Conservation (phyloP, 2,797 vertebrate species). For the Jordanella pulchra region DNA sequence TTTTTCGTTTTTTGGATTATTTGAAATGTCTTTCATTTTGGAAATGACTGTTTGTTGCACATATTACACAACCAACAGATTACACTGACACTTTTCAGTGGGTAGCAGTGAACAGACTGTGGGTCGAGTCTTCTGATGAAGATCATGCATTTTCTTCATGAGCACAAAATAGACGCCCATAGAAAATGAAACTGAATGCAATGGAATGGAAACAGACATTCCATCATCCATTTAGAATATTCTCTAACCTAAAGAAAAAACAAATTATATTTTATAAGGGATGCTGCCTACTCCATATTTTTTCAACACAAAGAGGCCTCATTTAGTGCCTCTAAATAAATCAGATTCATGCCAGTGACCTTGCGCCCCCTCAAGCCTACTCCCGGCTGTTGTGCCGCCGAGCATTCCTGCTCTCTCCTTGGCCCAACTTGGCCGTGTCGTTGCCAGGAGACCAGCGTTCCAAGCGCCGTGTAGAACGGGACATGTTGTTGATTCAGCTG, state of each 20-base stretch:
- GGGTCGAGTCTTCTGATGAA: not conserved
- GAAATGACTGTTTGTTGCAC: slow-evolving; percentile 12
- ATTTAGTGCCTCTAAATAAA: slow-evolving; percentile 24
- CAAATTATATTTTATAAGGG: slow-evolving; percentile 8
- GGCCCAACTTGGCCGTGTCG: slow-evolving; percentile 58
- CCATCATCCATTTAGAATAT: not conserved
- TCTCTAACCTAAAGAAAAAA: slow-evolving; percentile 24
- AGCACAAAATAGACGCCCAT: not conserved
- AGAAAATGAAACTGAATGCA: not conserved
- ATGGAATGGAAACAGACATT: not conserved
- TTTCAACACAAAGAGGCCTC: slow-evolving; percentile 49
- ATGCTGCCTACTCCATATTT: not conserved
- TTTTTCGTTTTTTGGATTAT: no score
- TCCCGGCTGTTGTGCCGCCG: slow-evolving; percentile 32
- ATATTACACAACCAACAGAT: slow-evolving; percentile 10
- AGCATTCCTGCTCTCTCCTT: slow-evolving; percentile 49
- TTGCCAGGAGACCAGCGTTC: slow-evolving; percentile 77
- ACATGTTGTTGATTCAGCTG: slow-evolving; percentile 75
- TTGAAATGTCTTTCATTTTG: not conserved
- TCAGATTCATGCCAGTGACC: slow-evolving; percentile 54
- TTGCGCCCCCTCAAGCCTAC: slow-evolving; percentile 50
- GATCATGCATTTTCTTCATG: slow-evolving; percentile 6
- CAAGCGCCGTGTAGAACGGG: slow-evolving; percentile 70
- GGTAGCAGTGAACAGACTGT: slow-evolving; percentile 7
- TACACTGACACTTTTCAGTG: slow-evolving; percentile 21